phyloP scores from a whole-genome alignment of 2,797 vertebrate species.

The Vultur gryphus region DNA sequence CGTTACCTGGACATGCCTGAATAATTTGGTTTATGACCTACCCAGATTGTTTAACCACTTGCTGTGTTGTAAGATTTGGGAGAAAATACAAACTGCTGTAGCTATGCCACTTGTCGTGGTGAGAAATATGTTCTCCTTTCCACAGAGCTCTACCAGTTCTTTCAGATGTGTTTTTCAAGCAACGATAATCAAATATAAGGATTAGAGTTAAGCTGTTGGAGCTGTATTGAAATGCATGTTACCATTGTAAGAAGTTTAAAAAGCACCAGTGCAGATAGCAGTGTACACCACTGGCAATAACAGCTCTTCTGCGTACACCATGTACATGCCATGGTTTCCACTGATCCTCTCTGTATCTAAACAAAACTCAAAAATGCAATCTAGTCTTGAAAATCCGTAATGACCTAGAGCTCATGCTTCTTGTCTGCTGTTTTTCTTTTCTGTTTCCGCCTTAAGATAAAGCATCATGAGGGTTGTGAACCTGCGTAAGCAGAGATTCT shows the following conservation, averaged over 20 bases:
- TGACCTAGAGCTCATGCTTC: neutral
- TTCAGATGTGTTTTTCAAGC: neutral
- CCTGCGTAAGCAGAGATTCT: neutral
- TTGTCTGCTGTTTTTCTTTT: neutral
- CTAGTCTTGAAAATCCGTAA: neutral
- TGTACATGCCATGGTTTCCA: neutral
- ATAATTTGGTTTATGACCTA: neutral
- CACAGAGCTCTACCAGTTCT: neutral
- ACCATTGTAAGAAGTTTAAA: neutral
- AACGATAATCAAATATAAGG: rapidly evolving
- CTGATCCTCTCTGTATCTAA: neutral
- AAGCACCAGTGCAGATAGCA: neutral
- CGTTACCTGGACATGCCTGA: neutral
- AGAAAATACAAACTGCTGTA: neutral
- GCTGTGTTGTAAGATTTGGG: neutral
- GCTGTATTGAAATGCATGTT: neutral
- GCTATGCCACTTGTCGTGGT: neutral
- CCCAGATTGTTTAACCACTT: neutral
- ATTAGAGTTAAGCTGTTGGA: neutral
- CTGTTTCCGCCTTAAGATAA: neutral
- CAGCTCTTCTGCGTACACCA: neutral
- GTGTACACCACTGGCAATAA: neutral
- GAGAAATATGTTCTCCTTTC: neutral
- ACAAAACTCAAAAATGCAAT: neutral
- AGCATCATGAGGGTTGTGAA: neutral